Evolutionary conservation across 2,888 invertebrate genomes (phyloP).

Genomic region (Deilephila elpenor): DNA sequence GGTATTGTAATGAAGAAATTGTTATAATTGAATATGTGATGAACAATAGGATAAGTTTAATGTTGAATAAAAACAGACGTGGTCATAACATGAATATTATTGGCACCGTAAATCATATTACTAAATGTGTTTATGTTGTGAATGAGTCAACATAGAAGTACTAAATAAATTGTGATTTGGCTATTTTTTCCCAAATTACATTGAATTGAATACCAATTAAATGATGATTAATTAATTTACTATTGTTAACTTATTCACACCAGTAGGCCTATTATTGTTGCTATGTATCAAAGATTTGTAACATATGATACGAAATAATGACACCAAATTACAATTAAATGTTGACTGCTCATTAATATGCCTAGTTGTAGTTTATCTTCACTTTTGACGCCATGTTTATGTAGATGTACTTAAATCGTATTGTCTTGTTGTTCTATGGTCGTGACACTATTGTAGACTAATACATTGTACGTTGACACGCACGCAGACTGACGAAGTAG

Average conservation of each 20-base stretch:
- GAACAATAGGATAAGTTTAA: conserved; percentile 41
- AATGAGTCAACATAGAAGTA: too few species aligned
- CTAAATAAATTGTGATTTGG: too few species aligned
- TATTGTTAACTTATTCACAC: too few species aligned
- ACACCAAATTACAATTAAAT: not conserved
- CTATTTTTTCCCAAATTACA: too few species aligned
- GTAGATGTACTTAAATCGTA: conserved; percentile 5
- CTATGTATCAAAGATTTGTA: not conserved
- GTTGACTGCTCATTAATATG: conserved; percentile 8
- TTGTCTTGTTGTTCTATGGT: not conserved
- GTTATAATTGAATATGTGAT: conserved; percentile 42
- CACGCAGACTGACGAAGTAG: not conserved
- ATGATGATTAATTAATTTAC: too few species aligned
- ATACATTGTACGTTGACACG: not conserved
- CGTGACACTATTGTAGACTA: not conserved
- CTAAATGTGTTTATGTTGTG: too few species aligned
- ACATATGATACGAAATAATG: conserved; percentile 7
- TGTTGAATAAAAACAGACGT: conserved; percentile 28
- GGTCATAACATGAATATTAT: not conserved
- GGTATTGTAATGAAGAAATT: conserved; percentile 29
- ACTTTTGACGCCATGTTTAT: not conserved
- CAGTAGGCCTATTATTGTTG: not conserved
- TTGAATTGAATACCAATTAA: too few species aligned
- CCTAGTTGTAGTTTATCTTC: conserved; percentile 1
- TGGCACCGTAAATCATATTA: not conserved